Percentiles rank a stretch among this genome's conserved stretches.
These are phyloP conservation scores for Diadema setosum DNA, from an alignment of 35 echinoderm and acorn worm species.

Conservation along the genomic window DNA sequence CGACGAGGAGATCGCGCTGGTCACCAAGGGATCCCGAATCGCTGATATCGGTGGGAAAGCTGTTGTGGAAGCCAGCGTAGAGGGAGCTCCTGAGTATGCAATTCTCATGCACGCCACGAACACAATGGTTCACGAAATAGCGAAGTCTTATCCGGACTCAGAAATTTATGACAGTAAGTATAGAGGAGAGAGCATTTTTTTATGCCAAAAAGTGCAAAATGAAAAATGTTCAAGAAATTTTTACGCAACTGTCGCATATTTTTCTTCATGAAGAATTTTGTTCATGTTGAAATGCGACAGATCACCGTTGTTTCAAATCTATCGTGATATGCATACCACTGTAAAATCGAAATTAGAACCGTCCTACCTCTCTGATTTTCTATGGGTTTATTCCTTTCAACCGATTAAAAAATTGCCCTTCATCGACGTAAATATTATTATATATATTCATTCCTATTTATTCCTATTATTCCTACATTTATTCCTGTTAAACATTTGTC, in stretches of 20 bases:
- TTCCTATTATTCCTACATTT: too few relatives aligned
- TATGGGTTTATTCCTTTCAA: too few relatives aligned
- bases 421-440: too few relatives aligned
- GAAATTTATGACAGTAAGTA: constrained; percentile 88
- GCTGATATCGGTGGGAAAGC: constrained; percentile 74
- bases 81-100: constrained; percentile 72
- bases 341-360: not conserved
- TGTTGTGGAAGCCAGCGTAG: constrained; percentile 57
- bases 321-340: too few relatives aligned
- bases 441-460: too few relatives aligned
- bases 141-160: constrained; percentile 60
- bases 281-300: too few relatives aligned
- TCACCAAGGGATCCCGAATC: constrained; percentile 82
- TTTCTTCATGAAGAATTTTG: too few relatives aligned
- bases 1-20: constrained; percentile 70
- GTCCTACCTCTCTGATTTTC: too few relatives aligned
- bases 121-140: constrained; percentile 83
- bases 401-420: too few relatives aligned
- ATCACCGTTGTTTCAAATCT: too few relatives aligned
- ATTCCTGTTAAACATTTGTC: too few relatives aligned
- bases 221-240: not conserved
- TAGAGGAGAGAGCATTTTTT: not conserved
- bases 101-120: constrained; percentile 51
- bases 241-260: too few relatives aligned
- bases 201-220: not conserved